These are phyloP conservation scores for Edolisoma coerulescens DNA, from an alignment of 2,113 vertebrate species.

Conservation along the genomic window DNA sequence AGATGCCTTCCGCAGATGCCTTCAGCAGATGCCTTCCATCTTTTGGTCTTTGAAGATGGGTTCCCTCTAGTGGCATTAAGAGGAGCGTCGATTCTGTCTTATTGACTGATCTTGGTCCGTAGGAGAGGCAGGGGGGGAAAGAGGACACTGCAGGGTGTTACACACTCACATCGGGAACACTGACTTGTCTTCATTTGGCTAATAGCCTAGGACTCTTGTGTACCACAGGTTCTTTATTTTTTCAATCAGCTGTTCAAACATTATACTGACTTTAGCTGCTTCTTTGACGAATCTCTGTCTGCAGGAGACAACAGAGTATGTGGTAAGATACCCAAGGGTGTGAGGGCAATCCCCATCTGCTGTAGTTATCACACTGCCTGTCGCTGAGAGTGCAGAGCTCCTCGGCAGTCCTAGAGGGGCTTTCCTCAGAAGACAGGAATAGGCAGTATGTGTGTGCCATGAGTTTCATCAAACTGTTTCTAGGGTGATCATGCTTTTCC, in stretches of 20 bases:
- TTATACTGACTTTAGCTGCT: slow-evolving; percentile 28
- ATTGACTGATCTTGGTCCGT: background rate
- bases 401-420: background rate
- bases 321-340: background rate
- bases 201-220: background rate
- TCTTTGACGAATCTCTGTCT: slow-evolving; percentile 32
- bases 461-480: background rate
- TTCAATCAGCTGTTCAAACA: slow-evolving; percentile 28
- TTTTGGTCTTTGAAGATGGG: background rate
- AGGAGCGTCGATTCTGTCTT: slow-evolving; percentile 20
- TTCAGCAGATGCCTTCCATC: background rate
- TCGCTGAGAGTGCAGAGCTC: background rate
- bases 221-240: slow-evolving; percentile 40
- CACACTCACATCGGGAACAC: background rate
- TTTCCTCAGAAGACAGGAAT: background rate
- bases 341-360: background rate
- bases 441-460: background rate
- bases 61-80: slow-evolving; percentile 14
- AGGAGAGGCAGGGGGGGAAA: background rate
- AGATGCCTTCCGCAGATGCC: background rate
- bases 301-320: background rate
- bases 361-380: background rate
- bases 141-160: background rate
- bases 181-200: background rate
- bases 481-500: background rate